Base-by-base conservation (phyloP, 1,140 invertebrate species). In the Drosophila nigrodunni region DNA sequence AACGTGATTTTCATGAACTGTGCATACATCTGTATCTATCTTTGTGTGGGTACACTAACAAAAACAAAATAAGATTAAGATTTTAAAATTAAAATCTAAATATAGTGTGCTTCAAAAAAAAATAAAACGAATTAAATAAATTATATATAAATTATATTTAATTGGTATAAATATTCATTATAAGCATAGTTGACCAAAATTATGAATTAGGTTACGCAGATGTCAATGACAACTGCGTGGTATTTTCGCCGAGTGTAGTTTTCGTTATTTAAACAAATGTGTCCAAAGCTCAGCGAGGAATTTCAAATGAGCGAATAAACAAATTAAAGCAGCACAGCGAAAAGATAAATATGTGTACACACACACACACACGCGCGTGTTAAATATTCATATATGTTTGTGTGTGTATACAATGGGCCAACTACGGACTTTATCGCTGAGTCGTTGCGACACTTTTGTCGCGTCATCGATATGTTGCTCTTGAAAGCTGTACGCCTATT, bases 401-500 rank as follows among this genome's bases (percentile, higher is more conserved):
- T 44, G 35, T 7, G 7, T 30, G 25, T 30, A 18, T 44, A 13
- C 43, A 39, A 39, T 64, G 43, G 35, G 35, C 50, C 67, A 74
- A 60, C 65, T 47, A 54, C 43, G 39, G 50, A 68, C 55, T 75
- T 54, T 72, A 78, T 81, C 74, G 52, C 8, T 55, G 41, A 62
- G 43, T 57, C 18, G 58, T 18, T 25, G 54, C 39, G 30, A 47
- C 34, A 52, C 8, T n/a, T 41, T 49, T 6, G 30, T 46, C 7
- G 43, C 55, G 25, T 47, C 11, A 18, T 25, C 5, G 37, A 67
- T 35, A 37, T 49, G 50, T 52, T 69, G 72, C 85, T 77, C 15
- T 46, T 43, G 7, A 62, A 73, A 55, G 81, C 83, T 90, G 83
- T 57, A 75, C 86, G 86, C 83, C 83, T 88, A 88, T 80, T 88